Percentiles rank a stretch among this genome's conserved stretches.
phyloP scores from a whole-genome alignment of 2,888 invertebrate species.

The Stratiomys singularior region DNA sequence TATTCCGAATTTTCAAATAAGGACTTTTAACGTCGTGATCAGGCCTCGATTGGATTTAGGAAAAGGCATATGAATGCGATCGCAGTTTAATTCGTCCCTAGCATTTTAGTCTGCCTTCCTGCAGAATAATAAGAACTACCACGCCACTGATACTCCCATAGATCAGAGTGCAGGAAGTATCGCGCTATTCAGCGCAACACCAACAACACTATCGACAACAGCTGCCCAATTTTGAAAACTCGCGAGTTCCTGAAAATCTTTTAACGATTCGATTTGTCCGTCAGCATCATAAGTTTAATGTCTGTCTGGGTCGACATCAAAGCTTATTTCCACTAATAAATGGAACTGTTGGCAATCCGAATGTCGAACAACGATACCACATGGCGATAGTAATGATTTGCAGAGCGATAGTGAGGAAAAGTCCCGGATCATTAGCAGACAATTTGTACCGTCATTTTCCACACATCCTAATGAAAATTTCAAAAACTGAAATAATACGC shows the following conservation, averaged over 20 bases:
- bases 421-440: slow-evolving; percentile 24
- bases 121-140: background rate
- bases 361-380: slow-evolving; percentile 36
- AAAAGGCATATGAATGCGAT: no score
- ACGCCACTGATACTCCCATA: background rate
- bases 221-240: slow-evolving; percentile 33
- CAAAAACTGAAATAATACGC: no score
- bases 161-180: background rate
- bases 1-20: no score
- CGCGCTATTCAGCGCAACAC: background rate
- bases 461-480: slow-evolving; percentile 17
- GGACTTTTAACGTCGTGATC: no score
- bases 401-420: slow-evolving; percentile 17
- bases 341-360: slow-evolving; percentile 10
- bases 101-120: background rate
- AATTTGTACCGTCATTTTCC: slow-evolving; percentile 19
- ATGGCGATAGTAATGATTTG: slow-evolving; percentile 43
- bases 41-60: no score
- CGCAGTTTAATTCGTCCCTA: no score
- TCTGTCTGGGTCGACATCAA: slow-evolving; percentile 36
- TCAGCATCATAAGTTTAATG: slow-evolving; percentile 34
- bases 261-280: slow-evolving; percentile 43
- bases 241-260: slow-evolving; percentile 44
- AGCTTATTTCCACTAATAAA: slow-evolving; percentile 40
- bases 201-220: background rate